Conservation (phyloP, 2,797 vertebrate species). For the Rhodeus uyekii region DNA sequence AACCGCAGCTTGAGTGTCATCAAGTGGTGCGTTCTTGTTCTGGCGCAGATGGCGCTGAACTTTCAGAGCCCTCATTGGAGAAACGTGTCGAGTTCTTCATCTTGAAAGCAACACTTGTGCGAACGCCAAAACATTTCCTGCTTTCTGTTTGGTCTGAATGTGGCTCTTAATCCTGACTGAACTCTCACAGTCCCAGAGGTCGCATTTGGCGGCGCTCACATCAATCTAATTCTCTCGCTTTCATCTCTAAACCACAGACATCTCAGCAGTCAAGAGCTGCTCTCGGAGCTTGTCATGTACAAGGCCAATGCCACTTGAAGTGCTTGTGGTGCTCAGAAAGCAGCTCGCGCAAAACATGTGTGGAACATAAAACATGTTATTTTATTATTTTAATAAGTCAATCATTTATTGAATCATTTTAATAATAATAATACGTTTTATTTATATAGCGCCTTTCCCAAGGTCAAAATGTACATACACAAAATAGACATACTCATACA, state of each 20-base stretch:
- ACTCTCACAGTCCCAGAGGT: conserved; percentile 11
- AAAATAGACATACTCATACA: too few species aligned
- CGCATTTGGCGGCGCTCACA: background rate
- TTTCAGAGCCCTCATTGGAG: background rate
- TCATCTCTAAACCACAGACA: conserved; percentile 36
- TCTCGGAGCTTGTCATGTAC: conserved; percentile 18
- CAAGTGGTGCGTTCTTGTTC: background rate
- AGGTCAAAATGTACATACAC: too few species aligned
- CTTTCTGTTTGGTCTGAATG: conserved; percentile 25
- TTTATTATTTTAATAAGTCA: background rate
- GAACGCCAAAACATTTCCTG: background rate
- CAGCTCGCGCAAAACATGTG: background rate
- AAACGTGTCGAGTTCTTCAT: background rate
- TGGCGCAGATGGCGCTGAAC: background rate
- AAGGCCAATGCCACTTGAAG: conserved; percentile 42
- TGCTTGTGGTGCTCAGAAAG: background rate
- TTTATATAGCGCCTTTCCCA: too few species aligned
- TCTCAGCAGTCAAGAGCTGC: conserved; percentile 31
- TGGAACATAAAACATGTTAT: background rate
- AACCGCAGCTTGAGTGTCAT: conserved; percentile 8
- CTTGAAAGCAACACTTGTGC: conserved; percentile 27
- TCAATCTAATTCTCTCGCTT: conserved; percentile 12
- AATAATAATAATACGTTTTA: too few species aligned
- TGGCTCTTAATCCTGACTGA: conserved; percentile 5
- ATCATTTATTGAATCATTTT: background rate